Evolutionary conservation across 2,888 invertebrate species (phyloP).

Genomic region (Macrostomum cliftonense): DNA sequence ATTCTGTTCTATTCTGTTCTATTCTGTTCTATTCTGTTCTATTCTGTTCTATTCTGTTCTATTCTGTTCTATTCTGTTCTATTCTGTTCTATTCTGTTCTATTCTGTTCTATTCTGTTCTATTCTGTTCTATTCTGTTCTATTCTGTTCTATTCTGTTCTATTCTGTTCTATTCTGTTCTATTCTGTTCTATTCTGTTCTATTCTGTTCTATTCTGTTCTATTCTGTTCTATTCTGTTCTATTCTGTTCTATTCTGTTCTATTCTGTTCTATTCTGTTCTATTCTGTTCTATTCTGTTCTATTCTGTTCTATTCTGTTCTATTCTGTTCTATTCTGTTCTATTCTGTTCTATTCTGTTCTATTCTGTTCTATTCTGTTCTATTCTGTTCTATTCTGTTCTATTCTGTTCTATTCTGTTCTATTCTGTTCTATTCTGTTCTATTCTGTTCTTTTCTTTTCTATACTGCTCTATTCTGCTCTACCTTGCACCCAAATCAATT

Average conservation of each 20-base stretch:
- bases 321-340: background rate
- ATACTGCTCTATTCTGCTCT: no score
- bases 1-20: conserved; percentile 9
- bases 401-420: background rate
- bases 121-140: conserved; percentile 10
- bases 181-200: conserved; percentile 10
- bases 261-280: conserved; percentile 12
- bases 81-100: conserved; percentile 12
- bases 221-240: conserved; percentile 11
- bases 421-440: background rate
- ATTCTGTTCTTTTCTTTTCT: no score
- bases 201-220: conserved; percentile 7
- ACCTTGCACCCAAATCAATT: no score
- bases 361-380: background rate
- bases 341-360: background rate
- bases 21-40: conserved; percentile 10
- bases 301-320: background rate
- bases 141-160: conserved; percentile 10
- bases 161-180: conserved; percentile 9
- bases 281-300: conserved; percentile 10
- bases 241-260: conserved; percentile 10
- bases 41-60: conserved; percentile 10
- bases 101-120: conserved; percentile 11
- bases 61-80: conserved; percentile 11
- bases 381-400: background rate